Base-by-base conservation (phyloP, 1,140 invertebrate genomes). In the Protaetia brevitarsis region DNA sequence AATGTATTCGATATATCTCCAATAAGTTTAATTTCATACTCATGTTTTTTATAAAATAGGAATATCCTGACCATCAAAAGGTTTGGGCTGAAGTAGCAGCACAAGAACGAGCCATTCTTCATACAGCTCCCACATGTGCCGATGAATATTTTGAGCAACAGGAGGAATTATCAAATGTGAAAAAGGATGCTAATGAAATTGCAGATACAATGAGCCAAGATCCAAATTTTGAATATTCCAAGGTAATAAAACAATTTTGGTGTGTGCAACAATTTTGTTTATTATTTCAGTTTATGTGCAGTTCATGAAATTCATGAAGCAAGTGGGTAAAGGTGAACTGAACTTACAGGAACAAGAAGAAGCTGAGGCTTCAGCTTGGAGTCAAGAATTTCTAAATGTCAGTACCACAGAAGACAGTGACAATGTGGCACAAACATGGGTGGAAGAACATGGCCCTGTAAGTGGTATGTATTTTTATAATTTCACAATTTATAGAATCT, bases 251-350 rank as follows among this genome's bases (percentile, higher is more conserved):
- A 45, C 19, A 61, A 36, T 45, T 59, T 30, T 10, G 19, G 10
- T 23, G 1, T 56, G 27, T 57, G 16, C 19, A 60, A 16, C 57
- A 56, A 8, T 2, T 10, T 10, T 26, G 21, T 16, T 62, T 26
- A 41, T 28, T 28, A 29, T 16, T 13, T 41, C 68, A 51, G 64
- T 65, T 75, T 77, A 19, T 51, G 26, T 28, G 57, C 84, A 93
- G 82, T 94, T 93, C 76, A 91, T 93, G 87, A 89, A 88, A 77
- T 94, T 93, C 79, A 92, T 94, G 85, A 86, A 88, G 72, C 86
- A 88, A 79, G 86, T 93, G 68, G 86, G 86, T 73, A 87, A 89
- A 70, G 86, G 84, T 13, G 83, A 87, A 74, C 77, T 81, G 60
- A 81, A 71, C 65, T 79, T 83, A 67, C 83, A 81, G 69, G 74